phyloP scores from a whole-genome alignment of 2,797 vertebrate genomes.

The Microctenopoma lineatum region DNA sequence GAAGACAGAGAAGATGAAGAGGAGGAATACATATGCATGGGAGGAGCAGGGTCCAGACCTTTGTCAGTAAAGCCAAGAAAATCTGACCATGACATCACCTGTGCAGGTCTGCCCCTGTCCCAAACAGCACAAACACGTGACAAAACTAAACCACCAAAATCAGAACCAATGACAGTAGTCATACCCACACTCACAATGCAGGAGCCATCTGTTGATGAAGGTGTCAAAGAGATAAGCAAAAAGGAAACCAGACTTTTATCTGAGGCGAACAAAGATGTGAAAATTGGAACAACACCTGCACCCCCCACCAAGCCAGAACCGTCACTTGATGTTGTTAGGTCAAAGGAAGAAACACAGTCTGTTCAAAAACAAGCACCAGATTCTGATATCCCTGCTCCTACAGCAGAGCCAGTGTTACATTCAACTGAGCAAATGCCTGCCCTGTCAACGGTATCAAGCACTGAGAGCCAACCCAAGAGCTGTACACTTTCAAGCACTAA shows the following conservation, averaged over 20 bases:
- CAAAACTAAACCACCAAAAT: conserved; percentile 47
- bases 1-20: conserved; percentile 84
- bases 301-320: conserved; percentile 53
- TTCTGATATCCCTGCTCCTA: conserved; percentile 22
- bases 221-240: conserved; percentile 61
- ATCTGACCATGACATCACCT: conserved; percentile 66
- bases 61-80: conserved; percentile 69
- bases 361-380: conserved; percentile 40
- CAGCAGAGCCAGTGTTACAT: conserved; percentile 38
- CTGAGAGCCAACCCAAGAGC: conserved; percentile 63
- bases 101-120: conserved; percentile 27
- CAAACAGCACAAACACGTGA: conserved; percentile 39
- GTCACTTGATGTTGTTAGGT: conserved; percentile 33
- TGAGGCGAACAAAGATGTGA: conserved; percentile 51
- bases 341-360: conserved; percentile 43
- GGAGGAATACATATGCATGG: conserved; percentile 81
- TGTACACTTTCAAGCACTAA: conserved; percentile 64
- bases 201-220: conserved; percentile 73
- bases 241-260: conserved; percentile 53
- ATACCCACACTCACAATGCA: conserved; percentile 76
- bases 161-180: conserved; percentile 50
- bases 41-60: conserved; percentile 81
- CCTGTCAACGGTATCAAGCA: conserved; percentile 58
- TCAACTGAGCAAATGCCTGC: conserved; percentile 48
- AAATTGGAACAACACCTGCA: conserved; percentile 53